Percentiles rank a stretch among this genome's conserved stretches.
Conservation (phyloP, 2,113 vertebrate species). For the Psophia crepitans region DNA sequence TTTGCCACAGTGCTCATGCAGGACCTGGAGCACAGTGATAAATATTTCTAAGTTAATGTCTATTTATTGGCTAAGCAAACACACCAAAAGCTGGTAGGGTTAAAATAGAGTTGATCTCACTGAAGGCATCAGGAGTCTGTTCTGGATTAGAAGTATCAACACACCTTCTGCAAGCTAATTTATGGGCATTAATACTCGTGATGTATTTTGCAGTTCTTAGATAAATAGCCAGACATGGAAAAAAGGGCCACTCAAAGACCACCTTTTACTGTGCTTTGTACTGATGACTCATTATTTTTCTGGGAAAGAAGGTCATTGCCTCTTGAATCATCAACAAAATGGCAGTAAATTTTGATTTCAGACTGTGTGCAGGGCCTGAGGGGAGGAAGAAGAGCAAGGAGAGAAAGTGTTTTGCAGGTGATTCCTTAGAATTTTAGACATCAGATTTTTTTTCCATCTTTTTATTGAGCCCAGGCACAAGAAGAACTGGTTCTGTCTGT, state of each 20-base stretch:
- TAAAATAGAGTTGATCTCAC: not conserved
- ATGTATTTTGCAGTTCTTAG: not conserved
- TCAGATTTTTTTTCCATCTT: not conserved
- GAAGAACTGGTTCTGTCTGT: not conserved
- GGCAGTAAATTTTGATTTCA: slow-evolving; percentile 51
- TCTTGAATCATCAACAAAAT: slow-evolving; percentile 52
- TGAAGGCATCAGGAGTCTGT: not conserved
- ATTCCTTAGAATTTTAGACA: not conserved
- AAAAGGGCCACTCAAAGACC: slow-evolving; percentile 10
- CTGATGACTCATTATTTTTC: slow-evolving; percentile 51
- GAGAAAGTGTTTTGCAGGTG: not conserved
- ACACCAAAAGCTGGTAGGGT: not conserved
- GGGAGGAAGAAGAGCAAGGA: not conserved
- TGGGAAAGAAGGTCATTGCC: slow-evolving; percentile 36
- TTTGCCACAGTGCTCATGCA: not conserved
- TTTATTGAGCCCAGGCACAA: not conserved
- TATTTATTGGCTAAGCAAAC: not conserved
- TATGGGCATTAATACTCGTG: not conserved
- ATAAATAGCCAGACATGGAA: slow-evolving; percentile 25
- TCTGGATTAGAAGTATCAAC: slow-evolving; percentile 5
- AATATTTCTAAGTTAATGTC: not conserved
- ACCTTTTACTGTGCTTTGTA: slow-evolving; percentile 6
- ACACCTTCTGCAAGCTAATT: slow-evolving; percentile 26
- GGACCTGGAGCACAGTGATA: not conserved
- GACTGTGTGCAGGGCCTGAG: not conserved